Evolutionary conservation across 2,888 invertebrate species (phyloP).

Genomic region (Stenodera caucasica): DNA sequence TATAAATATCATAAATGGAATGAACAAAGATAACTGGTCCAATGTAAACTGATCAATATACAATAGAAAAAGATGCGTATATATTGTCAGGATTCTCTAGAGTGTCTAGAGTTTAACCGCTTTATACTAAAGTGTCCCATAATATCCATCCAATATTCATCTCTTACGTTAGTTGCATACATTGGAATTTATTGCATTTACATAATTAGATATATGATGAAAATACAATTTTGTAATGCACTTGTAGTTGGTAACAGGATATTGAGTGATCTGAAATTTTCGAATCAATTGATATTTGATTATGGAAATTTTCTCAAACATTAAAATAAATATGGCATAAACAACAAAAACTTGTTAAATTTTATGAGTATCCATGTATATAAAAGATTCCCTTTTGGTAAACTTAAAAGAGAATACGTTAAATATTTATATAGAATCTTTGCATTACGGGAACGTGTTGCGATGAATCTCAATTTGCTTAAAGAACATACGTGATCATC

Average conservation of each 20-base stretch:
- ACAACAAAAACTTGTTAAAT: neutral
- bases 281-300: too few relatives aligned
- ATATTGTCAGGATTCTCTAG: slow-evolving; percentile 24
- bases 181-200: slow-evolving; percentile 24
- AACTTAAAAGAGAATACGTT: neutral
- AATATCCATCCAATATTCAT: too few relatives aligned
- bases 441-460: neutral
- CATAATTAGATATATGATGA: slow-evolving; percentile 13
- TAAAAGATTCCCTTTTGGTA: neutral
- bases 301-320: too few relatives aligned
- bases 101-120: slow-evolving; percentile 31
- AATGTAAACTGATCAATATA: slow-evolving; percentile 10
- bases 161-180: slow-evolving; percentile 22
- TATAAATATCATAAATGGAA: neutral
- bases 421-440: neutral
- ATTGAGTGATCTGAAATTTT: too few relatives aligned
- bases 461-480: neutral
- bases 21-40: slow-evolving; percentile 24
- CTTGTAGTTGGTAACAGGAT: too few relatives aligned
- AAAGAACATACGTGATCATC: neutral
- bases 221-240: neutral
- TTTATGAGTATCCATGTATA: neutral
- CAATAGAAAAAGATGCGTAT: slow-evolving; percentile 22
- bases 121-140: slow-evolving; percentile 33
- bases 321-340: neutral